phyloP scores from a whole-genome alignment of 1,140 invertebrate genomes.

The Trichoplusia ni region DNA sequence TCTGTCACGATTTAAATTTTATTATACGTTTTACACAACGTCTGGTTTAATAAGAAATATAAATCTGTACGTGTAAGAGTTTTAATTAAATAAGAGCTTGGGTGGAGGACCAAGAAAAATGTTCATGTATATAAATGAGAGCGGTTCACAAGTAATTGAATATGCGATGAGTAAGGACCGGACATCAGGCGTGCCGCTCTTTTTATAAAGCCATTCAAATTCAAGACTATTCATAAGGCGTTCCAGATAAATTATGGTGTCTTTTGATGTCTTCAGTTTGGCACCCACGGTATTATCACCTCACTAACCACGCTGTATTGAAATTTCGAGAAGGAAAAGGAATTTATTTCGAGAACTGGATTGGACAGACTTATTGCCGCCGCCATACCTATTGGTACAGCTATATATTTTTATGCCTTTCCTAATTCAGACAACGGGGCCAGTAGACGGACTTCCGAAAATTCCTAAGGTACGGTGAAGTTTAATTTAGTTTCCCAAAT shows the following conservation, averaged over 20 bases:
- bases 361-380: too few relatives aligned
- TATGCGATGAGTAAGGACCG: conserved; percentile 20
- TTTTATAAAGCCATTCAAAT: conserved; percentile 21
- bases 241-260: not conserved
- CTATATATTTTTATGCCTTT: too few relatives aligned
- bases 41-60: conserved; percentile 11
- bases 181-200: conserved; percentile 11
- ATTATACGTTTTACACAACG: conserved; percentile 15
- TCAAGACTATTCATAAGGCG: conserved; percentile 16
- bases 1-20: conserved; percentile 7
- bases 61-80: conserved; percentile 3
- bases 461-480: too few relatives aligned
- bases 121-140: conserved; percentile 29
- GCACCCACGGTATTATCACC: too few relatives aligned
- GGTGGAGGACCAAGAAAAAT: conserved; percentile 6
- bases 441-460: too few relatives aligned
- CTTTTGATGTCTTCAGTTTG: not conserved
- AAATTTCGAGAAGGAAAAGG: too few relatives aligned
- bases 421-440: too few relatives aligned
- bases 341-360: too few relatives aligned
- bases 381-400: too few relatives aligned
- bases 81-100: conserved; percentile 26
- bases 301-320: too few relatives aligned
- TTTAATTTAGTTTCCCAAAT: too few relatives aligned
- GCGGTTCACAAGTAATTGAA: conserved; percentile 27